phyloP scores from a whole-genome alignment of 1,140 invertebrate species.

The Monochamus saltuarius region DNA sequence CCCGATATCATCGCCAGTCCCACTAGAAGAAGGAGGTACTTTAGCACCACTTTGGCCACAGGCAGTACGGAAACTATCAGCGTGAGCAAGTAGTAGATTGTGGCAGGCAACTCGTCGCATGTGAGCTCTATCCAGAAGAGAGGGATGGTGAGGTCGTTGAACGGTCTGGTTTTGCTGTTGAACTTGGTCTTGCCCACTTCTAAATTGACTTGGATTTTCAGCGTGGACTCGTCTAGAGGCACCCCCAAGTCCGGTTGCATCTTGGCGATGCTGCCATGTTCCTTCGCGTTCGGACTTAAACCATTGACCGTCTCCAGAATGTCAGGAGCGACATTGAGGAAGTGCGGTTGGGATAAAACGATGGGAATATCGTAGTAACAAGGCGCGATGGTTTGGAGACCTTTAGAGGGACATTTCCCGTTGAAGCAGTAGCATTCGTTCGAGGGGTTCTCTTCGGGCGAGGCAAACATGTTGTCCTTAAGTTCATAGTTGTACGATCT shows the following conservation, averaged over 20 bases:
- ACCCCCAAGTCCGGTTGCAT: conserved; percentile 57
- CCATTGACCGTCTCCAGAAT: conserved; percentile 67
- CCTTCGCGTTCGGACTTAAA: conserved; percentile 59
- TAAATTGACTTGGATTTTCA: conserved; percentile 69
- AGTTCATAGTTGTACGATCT: conserved; percentile 55
- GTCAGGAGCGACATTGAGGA: conserved; percentile 66
- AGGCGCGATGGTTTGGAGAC: conserved; percentile 65
- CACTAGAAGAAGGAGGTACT: conserved; percentile 47
- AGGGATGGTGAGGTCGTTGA: conserved; percentile 64
- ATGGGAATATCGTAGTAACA: conserved; percentile 76
- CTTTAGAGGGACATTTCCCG: conserved; percentile 59
- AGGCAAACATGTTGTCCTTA: conserved; percentile 58
- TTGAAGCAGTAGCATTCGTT: conserved; percentile 65
- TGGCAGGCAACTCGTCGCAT: conserved; percentile 44
- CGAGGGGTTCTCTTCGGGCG: conserved; percentile 56
- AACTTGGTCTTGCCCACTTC: conserved; percentile 59
- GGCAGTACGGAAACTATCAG: conserved; percentile 48
- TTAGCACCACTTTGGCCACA: conserved; percentile 44
- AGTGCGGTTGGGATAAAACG: conserved; percentile 78
- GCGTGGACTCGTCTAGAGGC: conserved; percentile 56
- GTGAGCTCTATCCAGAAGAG: conserved; percentile 66
- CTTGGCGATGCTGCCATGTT: conserved; percentile 56
- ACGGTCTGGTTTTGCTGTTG: conserved; percentile 56
- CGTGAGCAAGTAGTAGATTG: conserved; percentile 43
- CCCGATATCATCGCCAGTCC: conserved; percentile 50